phyloP scores from a whole-genome alignment of 2,113 vertebrate genomes.

The Romanogobio albipinnatus region DNA sequence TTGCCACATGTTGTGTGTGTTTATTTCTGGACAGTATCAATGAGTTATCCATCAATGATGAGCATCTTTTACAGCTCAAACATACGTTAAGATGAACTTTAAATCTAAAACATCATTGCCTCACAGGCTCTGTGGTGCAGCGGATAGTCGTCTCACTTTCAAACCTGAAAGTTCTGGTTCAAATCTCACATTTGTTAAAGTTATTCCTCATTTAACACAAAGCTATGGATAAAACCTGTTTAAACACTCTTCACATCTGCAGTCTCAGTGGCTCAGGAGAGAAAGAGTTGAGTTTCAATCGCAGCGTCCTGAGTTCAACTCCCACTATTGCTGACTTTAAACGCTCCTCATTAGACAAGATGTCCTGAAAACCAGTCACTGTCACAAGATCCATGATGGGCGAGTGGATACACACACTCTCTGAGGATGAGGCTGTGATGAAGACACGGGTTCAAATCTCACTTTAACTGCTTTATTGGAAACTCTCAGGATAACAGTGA shows the following conservation, averaged over 20 bases:
- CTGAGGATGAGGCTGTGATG: accelerated
- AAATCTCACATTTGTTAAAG: background rate
- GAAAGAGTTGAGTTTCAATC: background rate
- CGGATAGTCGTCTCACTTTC: too few species aligned
- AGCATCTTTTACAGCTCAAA: too few species aligned
- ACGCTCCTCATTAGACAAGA: background rate
- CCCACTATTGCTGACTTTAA: background rate
- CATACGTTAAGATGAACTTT: too few species aligned
- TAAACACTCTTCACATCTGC: too few species aligned
- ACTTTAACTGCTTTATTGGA: background rate
- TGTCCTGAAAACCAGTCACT: background rate
- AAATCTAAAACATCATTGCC: too few species aligned
- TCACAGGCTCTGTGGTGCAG: too few species aligned
- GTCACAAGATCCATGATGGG: too few species aligned
- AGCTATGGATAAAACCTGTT: background rate
- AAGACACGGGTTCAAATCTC: background rate
- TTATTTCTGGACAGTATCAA: too few species aligned
- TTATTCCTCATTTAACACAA: background rate
- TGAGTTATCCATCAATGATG: too few species aligned
- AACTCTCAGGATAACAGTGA: background rate
- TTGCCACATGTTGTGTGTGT: too few species aligned
- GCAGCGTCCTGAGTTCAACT: background rate
- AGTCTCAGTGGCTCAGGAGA: background rate
- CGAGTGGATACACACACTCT: background rate
- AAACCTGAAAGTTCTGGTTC: background rate